Evolutionary conservation across 92 coral and sea anemone species (phyloP).

Genomic region (Phenganax stokvisi): DNA sequence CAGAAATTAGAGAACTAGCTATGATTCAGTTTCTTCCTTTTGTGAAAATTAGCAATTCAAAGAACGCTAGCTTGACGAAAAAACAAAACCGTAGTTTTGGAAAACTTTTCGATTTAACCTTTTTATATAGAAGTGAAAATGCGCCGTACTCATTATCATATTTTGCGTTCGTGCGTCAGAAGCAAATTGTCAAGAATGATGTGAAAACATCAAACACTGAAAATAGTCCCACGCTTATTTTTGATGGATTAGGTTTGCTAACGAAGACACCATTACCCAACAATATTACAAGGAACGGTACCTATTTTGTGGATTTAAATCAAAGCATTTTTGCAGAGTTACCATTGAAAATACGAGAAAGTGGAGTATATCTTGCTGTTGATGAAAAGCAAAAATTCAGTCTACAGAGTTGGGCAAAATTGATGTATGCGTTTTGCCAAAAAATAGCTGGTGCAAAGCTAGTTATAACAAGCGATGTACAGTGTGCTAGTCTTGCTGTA

Average conservation of each 20-base stretch:
- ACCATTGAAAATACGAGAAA: conserved; percentile 29
- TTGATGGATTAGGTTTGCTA: neutral
- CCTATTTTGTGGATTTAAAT: conserved; percentile 40
- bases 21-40: conserved; percentile 7
- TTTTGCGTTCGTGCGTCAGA: conserved; percentile 3
- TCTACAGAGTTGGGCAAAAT: conserved; percentile 2
- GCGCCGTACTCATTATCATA: conserved; percentile 5
- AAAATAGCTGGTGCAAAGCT: conserved; percentile 32
- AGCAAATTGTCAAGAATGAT: conserved; percentile 37
- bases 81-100: neutral
- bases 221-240: neutral
- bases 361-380: conserved; percentile 2
- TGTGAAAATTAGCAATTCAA: neutral
- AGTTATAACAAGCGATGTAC: conserved; percentile 36
- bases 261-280: conserved; percentile 1
- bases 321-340: neutral
- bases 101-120: neutral
- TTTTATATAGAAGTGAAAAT: neutral
- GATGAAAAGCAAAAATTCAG: neutral
- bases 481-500: conserved; percentile 29
- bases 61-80: neutral
- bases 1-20: neutral
- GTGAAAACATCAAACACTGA: neutral
- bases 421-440: conserved; percentile 6
- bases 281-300: neutral